phyloP scores from a whole-genome alignment of 1,140 invertebrate species.

The Brachionus manjavacas region DNA sequence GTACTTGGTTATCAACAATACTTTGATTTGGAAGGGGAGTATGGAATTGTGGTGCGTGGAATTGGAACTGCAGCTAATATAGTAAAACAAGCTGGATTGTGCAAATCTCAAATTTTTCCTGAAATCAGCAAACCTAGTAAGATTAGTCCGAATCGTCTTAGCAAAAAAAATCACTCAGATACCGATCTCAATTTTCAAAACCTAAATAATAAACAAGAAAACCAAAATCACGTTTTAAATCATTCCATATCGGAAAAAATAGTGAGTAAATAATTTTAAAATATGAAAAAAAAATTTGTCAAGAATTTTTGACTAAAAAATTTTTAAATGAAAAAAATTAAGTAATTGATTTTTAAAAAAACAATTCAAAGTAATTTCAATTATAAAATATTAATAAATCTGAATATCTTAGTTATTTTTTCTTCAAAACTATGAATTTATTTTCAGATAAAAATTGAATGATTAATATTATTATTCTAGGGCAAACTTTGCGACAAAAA shows the following conservation, averaged over 20 bases:
- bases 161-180: not conserved
- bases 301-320: no score
- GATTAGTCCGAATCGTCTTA: not conserved
- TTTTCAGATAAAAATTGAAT: no score
- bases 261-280: no score
- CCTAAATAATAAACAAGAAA: not conserved
- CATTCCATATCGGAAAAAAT: not conserved
- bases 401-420: no score
- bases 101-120: not conserved
- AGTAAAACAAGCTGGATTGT: not conserved
- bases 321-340: no score
- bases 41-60: constrained; percentile 82
- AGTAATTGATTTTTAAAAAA: no score
- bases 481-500: no score
- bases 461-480: no score
- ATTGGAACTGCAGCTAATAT: constrained; percentile 73
- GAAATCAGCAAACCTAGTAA: not conserved
- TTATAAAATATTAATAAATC: no score
- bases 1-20: constrained; percentile 87
- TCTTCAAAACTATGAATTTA: no score
- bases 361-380: no score
- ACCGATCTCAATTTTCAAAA: not conserved
- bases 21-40: constrained; percentile 93
- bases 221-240: not conserved
- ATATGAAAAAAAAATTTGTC: not conserved